These are phyloP conservation scores for Centropyge bicolor DNA, from an alignment of 2,797 vertebrate species.

Conservation along the genomic window DNA sequence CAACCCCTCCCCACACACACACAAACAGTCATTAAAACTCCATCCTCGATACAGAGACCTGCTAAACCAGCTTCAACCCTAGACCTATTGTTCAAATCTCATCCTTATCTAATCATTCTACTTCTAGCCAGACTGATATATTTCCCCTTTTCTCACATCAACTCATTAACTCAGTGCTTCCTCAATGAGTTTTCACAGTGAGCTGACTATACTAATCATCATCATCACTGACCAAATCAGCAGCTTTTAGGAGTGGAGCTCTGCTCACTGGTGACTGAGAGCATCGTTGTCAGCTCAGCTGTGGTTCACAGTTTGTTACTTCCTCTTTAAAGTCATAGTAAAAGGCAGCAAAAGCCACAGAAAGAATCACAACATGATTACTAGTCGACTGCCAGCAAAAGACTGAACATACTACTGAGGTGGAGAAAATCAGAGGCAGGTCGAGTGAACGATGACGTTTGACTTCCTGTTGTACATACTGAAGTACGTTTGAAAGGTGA, in stretches of 20 bases:
- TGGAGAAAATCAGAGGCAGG: not conserved
- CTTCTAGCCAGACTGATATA: not conserved
- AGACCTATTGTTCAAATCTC: conserved; percentile 28
- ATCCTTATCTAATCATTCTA: conserved; percentile 2
- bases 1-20: not conserved
- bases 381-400: not conserved
- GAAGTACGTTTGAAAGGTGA: not conserved
- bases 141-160: conserved; percentile 8
- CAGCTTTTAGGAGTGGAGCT: not conserved
- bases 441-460: not conserved
- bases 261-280: too few relatives aligned
- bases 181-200: not conserved
- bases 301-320: not conserved
- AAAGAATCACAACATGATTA: not conserved
- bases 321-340: not conserved
- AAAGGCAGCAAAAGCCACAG: not conserved
- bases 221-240: not conserved
- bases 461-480: not conserved
- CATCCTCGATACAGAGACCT: conserved; percentile 14
- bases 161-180: not conserved
- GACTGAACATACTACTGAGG: not conserved
- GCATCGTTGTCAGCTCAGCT: not conserved
- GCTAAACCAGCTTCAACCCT: conserved; percentile 31
- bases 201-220: not conserved
- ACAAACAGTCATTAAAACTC: not conserved